phyloP scores from a whole-genome alignment of 2,113 vertebrate genomes.

The Malurus alboscapulatus region DNA sequence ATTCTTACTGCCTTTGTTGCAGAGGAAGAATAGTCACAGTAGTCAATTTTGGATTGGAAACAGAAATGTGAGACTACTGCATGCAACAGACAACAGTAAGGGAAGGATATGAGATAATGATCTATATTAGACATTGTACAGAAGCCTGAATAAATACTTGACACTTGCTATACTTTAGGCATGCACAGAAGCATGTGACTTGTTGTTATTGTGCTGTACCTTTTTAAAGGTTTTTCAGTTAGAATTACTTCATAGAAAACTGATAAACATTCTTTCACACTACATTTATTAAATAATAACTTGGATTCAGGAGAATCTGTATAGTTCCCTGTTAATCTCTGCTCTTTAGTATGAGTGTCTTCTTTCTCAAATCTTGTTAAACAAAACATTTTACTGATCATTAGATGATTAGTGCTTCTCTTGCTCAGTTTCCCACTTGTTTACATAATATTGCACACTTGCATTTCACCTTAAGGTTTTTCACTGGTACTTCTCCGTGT shows the following conservation, averaged over 20 bases:
- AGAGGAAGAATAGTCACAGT: background rate
- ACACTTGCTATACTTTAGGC: background rate
- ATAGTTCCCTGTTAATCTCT: background rate
- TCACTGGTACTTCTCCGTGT: background rate
- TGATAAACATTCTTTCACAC: background rate
- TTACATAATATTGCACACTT: fast-evolving
- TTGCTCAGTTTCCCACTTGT: background rate
- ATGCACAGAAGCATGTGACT: background rate
- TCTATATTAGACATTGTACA: background rate
- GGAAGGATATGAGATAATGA: background rate
- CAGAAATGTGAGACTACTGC: background rate
- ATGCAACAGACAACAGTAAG: background rate
- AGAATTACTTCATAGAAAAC: background rate
- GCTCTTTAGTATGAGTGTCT: background rate
- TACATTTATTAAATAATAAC: background rate
- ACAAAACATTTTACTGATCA: background rate
- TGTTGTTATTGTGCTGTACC: background rate
- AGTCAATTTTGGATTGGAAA: background rate
- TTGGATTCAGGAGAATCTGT: background rate
- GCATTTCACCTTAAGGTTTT: background rate
- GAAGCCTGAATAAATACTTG: background rate
- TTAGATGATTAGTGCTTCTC: background rate
- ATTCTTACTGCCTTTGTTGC: background rate
- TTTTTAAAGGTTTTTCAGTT: background rate
- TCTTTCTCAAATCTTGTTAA: background rate